Percentiles rank a stretch among this genome's conserved stretches.
Conservation (phyloP, 2,113 vertebrate species). For the Sula dactylatra region DNA sequence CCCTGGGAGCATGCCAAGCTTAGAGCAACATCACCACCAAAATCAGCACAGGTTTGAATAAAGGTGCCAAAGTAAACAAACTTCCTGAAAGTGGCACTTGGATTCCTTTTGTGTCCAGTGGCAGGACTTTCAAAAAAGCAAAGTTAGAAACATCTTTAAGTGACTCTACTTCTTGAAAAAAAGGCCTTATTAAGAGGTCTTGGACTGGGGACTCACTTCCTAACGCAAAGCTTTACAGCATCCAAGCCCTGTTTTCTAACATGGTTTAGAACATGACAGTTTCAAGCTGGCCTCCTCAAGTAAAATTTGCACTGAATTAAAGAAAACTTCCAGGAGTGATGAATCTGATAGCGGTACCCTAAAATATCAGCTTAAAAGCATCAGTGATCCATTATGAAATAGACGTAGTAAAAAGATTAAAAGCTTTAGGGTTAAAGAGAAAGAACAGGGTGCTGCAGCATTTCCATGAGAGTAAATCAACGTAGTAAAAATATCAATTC, state of each 20-base stretch:
- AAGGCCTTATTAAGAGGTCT: background rate
- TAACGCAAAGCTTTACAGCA: background rate
- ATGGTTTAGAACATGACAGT: background rate
- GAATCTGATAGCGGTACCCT: background rate
- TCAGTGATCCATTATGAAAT: background rate
- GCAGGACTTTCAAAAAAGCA: background rate
- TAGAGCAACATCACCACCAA: background rate
- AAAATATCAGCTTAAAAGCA: background rate
- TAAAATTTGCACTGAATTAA: background rate
- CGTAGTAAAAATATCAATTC: background rate
- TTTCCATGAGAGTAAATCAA: constrained; percentile 12
- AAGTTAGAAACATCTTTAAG: background rate
- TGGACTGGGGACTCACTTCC: background rate
- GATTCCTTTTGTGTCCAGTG: background rate
- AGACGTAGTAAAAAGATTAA: background rate
- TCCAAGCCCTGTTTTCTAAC: background rate
- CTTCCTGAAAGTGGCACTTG: accelerated
- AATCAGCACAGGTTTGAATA: background rate
- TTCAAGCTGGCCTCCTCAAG: background rate
- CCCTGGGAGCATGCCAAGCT: background rate
- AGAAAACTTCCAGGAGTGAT: background rate
- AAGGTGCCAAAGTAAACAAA: background rate
- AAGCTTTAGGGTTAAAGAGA: background rate
- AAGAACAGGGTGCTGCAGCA: background rate
- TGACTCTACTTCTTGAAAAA: background rate